Base-by-base conservation (phyloP, 2,797 vertebrate genomes). In the Xenopus petersii region DNA sequence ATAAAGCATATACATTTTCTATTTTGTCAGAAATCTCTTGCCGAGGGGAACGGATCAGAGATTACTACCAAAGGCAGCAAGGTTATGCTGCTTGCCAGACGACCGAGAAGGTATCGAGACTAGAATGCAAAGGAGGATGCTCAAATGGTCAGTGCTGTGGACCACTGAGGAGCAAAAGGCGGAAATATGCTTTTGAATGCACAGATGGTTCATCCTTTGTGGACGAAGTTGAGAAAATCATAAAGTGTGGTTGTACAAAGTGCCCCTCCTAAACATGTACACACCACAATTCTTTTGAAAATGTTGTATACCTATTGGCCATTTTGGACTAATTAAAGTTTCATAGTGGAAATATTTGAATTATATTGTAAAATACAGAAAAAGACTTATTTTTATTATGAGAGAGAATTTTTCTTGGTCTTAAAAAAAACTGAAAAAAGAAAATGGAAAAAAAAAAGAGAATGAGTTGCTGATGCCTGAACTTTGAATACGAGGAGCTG, bases 301-400 rank as follows among this genome's bases (percentile, higher is more conserved):
- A 84, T 71, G 85, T 80, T 80, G 84, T 84, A 82, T 85, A 84
- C 87, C 86, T 92, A 90, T 89, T 88, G 89, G 89, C 93, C 87
- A 65, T 92, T 91, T 90, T 87, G 94, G 93, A 97, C 95, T 95
- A 91, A 92, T 93, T 87, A 86, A 93, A 91, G 92, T 94, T 94
- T 94, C 94, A 92, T 91, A 93, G 92, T 93, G 94, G 94, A 95
- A 94, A 97, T 95, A 93, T 95, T 91, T 93, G 95, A 96, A 97
- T 94, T 94, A 95, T 97, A 96, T 96, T 98, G 95, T 98, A 98
- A 97, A 95, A 95, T 98, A 98, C 93, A 98, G 95, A 98, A 78
- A 97, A 95, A 92, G 94, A 96, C 96, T 95, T 98, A 98, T 99
- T 98, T 99, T 98, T 98, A 98, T 98, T 95, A 97, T 92, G 92